Evolutionary conservation across 37 sponge, comb jelly and placozoan species (phyloP).

Genomic region (Cliona cf. orientalis): DNA sequence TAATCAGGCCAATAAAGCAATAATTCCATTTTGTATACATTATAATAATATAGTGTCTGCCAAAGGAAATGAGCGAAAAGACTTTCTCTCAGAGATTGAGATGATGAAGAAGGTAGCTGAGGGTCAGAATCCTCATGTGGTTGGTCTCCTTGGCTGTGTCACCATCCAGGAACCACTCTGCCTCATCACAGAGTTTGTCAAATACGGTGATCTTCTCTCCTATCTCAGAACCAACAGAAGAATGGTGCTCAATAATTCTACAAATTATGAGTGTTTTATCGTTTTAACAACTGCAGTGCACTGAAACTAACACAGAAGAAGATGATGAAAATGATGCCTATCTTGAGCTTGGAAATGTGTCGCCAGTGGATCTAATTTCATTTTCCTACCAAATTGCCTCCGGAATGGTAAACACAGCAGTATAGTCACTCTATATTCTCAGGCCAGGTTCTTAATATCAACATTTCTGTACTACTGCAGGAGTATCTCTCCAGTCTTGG

Average conservation of each 20-base stretch:
- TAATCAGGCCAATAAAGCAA: too few species aligned
- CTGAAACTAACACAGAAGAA: background rate
- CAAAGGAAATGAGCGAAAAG: conserved; percentile 63
- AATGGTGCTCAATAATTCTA: conserved; percentile 51
- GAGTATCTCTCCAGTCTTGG: conserved; percentile 71
- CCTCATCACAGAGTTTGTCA: conserved; percentile 79
- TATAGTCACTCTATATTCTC: too few species aligned
- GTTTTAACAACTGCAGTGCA: background rate
- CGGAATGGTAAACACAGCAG: conserved; percentile 80
- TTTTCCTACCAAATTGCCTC: conserved; percentile 88
- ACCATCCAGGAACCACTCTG: conserved; percentile 77
- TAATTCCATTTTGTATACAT: too few species aligned
- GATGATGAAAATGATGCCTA: conserved; percentile 20
- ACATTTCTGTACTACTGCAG: conserved; percentile 18
- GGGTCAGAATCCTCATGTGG: conserved; percentile 73
- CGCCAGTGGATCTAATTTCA: conserved; percentile 70
- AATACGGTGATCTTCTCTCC: conserved; percentile 72
- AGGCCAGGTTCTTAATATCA: too few species aligned
- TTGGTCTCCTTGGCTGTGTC: conserved; percentile 72
- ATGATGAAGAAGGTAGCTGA: conserved; percentile 71
- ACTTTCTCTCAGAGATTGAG: conserved; percentile 67
- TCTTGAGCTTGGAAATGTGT: conserved; percentile 69
- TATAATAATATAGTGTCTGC: conserved; percentile 39
- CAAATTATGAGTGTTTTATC: too few species aligned
- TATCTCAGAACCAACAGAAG: conserved; percentile 68